Evolutionary conservation across 2,888 invertebrate genomes (phyloP), one percentile per base, ranked within the genome.

Genomic region (Digitonthophagus gazella): DNA sequence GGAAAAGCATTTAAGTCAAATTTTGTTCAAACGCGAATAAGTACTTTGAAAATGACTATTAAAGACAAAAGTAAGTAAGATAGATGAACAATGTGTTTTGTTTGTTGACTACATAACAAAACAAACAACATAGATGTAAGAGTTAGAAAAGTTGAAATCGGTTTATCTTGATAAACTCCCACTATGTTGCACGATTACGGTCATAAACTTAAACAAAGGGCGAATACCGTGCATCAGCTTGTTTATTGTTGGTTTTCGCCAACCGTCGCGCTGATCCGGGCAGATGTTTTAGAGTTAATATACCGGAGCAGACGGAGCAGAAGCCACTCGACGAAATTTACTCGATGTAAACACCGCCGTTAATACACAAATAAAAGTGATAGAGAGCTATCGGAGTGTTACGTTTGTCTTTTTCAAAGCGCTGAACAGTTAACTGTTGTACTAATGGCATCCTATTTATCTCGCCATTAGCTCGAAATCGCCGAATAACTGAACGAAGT

Each of bases 111-210:
- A n/a, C n/a, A n/a, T n/a, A n/a, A n/a, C n/a, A n/a, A n/a, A n/a
- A n/a, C n/a, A n/a, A n/a, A n/a, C n/a, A n/a, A n/a, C n/a, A n/a
- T n/a, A n/a, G n/a, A n/a, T n/a, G n/a, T n/a, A n/a, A n/a, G n/a
- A 44, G 70, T 71, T 56, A 66, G 66, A 61, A 70, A 71, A 64
- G 61, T 73, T 67, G 19, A 63, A 65, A 67, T 68, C 71, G 69
- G 72, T 72, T 69, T 69, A 69, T 69, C 69, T 69, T 69, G 69
- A 66, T 67, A 66, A 18, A 18, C 61, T 18, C 66, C 28, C 19
- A 65, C 15, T 65, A 65, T 65, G 22, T 54, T 55, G 65, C 19
- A 65, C 65, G 65, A 65, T 65, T 65, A 65, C 54, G 44, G 65
- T 55, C 65, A 54, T 65, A 65, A 55, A 65, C 55, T 65, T 65